Conservation (phyloP, 2,888 invertebrate genomes). For the Thecocarcelia acutangulata region DNA sequence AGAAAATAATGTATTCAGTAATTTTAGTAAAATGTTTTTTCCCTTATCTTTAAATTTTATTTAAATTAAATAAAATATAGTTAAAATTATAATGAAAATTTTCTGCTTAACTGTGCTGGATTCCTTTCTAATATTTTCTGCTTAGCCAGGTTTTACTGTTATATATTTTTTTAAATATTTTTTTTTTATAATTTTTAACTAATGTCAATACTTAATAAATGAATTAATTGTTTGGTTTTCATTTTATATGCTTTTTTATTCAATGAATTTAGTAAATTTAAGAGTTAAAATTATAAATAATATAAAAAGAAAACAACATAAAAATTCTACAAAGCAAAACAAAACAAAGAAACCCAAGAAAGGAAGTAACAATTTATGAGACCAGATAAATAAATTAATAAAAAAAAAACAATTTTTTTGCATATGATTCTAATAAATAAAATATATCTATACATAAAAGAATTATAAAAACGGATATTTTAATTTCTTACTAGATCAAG, state of each 20-base stretch:
- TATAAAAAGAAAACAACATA: slow-evolving; percentile 45
- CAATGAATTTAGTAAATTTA: slow-evolving; percentile 68
- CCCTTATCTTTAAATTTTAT: slow-evolving; percentile 22
- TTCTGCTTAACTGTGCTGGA: slow-evolving; percentile 62
- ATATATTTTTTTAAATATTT: slow-evolving; percentile 42
- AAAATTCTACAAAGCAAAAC: slow-evolving; percentile 62
- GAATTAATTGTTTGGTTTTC: slow-evolving; percentile 34
- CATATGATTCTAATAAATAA: slow-evolving; percentile 66
- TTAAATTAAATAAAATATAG: slow-evolving; percentile 64
- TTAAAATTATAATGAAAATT: slow-evolving; percentile 55
- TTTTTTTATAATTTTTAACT: slow-evolving; percentile 29
- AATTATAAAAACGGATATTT: not conserved
- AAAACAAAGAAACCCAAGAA: slow-evolving; percentile 64
- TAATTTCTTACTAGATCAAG: no score
- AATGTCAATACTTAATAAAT: slow-evolving; percentile 39
- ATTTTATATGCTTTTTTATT: slow-evolving; percentile 39
- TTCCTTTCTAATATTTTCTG: slow-evolving; percentile 56
- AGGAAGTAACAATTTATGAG: slow-evolving; percentile 67
- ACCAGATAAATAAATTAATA: slow-evolving; percentile 59
- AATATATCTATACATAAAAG: slow-evolving; percentile 58
- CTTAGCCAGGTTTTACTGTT: slow-evolving; percentile 42
- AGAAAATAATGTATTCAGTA: slow-evolving; percentile 46
- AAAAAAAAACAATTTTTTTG: slow-evolving; percentile 55
- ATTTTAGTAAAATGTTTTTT: slow-evolving; percentile 63
- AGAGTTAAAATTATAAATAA: slow-evolving; percentile 62